These are phyloP conservation scores for Poecilia picta DNA, from an alignment of 2,797 vertebrate genomes.

Conservation along the genomic window DNA sequence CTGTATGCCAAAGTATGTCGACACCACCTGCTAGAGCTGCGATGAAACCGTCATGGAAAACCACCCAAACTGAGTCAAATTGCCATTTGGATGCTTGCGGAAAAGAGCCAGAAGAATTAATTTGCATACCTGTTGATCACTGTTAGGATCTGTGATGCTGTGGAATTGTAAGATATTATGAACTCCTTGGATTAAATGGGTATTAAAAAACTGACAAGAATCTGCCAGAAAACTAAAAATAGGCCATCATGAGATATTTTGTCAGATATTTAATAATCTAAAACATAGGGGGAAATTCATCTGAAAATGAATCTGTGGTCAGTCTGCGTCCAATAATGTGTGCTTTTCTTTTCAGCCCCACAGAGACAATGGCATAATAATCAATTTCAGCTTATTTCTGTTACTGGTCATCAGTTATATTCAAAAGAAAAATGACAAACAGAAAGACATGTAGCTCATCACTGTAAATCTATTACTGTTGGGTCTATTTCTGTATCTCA, in stretches of 20 bases:
- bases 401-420: neutral
- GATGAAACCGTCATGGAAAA: neutral
- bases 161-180: neutral
- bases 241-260: neutral
- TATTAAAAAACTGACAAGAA: neutral
- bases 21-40: neutral
- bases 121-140: neutral
- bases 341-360: neutral
- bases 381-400: neutral
- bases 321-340: neutral
- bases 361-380: neutral
- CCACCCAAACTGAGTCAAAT: neutral
- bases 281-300: neutral
- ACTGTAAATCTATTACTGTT: conserved; percentile 4
- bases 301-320: neutral
- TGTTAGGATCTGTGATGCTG: neutral
- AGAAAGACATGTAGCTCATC: neutral
- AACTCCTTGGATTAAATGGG: neutral
- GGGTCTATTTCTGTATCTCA: neutral
- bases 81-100: neutral
- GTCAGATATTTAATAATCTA: neutral
- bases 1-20: neutral
- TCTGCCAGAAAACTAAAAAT: neutral
- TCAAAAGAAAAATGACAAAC: neutral
- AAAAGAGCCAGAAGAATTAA: neutral